Evolutionary conservation across 2,113 vertebrate genomes (phyloP).

Genomic region (Strix uralensis): DNA sequence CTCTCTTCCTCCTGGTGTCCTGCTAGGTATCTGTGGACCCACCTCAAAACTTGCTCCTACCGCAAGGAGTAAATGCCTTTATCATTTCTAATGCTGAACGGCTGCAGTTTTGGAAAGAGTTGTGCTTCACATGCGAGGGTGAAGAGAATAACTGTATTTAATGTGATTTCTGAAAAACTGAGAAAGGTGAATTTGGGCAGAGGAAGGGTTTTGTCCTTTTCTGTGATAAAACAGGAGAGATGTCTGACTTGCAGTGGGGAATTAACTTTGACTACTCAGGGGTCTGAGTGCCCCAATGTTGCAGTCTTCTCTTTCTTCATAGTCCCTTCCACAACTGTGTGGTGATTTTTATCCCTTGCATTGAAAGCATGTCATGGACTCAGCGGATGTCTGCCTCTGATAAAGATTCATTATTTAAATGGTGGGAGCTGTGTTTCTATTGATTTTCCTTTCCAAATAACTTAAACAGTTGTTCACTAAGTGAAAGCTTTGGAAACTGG

Average conservation of each 20-base stretch:
- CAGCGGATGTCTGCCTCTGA: neutral
- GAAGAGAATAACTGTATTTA: neutral
- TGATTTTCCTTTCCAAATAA: neutral
- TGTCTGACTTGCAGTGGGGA: neutral
- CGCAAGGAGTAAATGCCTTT: neutral
- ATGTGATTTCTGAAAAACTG: neutral
- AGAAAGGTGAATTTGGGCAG: neutral
- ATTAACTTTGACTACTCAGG: neutral
- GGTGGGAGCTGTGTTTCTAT: neutral
- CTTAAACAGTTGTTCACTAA: neutral
- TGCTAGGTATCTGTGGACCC: neutral
- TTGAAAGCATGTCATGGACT: neutral
- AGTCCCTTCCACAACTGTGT: neutral
- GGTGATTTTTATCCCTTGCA: neutral
- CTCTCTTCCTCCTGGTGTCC: neutral
- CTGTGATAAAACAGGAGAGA: neutral
- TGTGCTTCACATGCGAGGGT: neutral
- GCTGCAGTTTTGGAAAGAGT: neutral
- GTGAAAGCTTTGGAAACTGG: neutral
- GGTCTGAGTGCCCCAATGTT: neutral
- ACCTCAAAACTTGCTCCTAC: neutral
- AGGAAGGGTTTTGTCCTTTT: neutral
- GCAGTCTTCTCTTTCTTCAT: neutral
- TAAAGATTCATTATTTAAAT: neutral
- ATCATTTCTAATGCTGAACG: neutral